Percentiles rank a stretch among this genome's conserved stretches.
Evolutionary conservation across 1,140 invertebrate species (phyloP).

Genomic region (Chironomus striatipennis): DNA sequence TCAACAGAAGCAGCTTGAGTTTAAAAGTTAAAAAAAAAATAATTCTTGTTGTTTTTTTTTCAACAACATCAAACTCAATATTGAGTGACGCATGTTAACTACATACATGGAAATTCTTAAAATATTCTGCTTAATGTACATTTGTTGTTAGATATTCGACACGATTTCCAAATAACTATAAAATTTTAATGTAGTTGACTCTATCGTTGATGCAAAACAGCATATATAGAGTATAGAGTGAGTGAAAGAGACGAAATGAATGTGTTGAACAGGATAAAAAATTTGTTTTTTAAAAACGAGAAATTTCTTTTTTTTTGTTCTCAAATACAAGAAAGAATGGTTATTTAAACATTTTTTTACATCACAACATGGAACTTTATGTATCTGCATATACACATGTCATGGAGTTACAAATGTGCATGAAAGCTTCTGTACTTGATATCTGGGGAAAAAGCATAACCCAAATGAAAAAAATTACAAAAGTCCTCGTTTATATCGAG

Average conservation of each 20-base stretch:
- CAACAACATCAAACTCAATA: background rate
- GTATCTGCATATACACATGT: too few relatives aligned
- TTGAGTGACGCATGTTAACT: constrained; percentile 12
- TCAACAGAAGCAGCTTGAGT: background rate
- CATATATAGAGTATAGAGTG: background rate
- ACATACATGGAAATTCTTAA: background rate
- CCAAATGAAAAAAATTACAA: too few relatives aligned
- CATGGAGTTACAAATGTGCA: too few relatives aligned
- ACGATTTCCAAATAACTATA: constrained; percentile 11
- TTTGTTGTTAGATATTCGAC: background rate
- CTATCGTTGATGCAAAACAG: background rate
- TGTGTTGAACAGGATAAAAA: background rate
- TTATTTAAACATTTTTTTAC: too few relatives aligned
- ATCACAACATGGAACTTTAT: too few relatives aligned
- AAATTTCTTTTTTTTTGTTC: too few relatives aligned
- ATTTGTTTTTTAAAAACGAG: too few relatives aligned
- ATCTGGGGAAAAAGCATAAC: too few relatives aligned
- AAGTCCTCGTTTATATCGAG: too few relatives aligned
- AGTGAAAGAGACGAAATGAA: background rate
- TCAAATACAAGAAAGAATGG: too few relatives aligned
- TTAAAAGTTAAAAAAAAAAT: background rate
- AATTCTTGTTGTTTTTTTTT: background rate
- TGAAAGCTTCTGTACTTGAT: too few relatives aligned
- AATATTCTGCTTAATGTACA: too few relatives aligned
- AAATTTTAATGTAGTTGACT: constrained; percentile 7